phyloP scores from a whole-genome alignment of 1,140 invertebrate species.

The Aricia agestis region DNA sequence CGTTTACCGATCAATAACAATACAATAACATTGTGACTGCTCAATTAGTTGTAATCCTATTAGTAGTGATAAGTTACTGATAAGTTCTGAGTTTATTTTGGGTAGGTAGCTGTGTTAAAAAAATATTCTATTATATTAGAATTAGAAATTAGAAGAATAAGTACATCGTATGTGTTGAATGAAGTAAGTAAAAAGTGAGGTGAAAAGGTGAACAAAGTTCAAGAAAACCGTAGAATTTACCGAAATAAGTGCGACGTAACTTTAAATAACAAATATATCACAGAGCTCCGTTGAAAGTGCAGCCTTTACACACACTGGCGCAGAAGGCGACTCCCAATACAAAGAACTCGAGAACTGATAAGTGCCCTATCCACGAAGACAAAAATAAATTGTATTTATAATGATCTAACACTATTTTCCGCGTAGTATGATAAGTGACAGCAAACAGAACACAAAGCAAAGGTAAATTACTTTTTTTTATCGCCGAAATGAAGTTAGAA shows the following conservation, averaged over 20 bases:
- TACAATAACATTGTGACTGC: not conserved
- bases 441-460: conserved; percentile 39
- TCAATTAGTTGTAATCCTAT: not conserved
- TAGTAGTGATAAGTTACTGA: not conserved
- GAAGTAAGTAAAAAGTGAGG: not conserved
- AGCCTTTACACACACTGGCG: conserved; percentile 74
- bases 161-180: not conserved
- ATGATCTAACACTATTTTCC: conserved; percentile 45
- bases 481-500: conserved; percentile 48
- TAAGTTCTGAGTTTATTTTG: not conserved
- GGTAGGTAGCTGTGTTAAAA: not conserved
- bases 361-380: conserved; percentile 38
- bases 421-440: conserved; percentile 43
- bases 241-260: conserved; percentile 16
- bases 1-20: not conserved
- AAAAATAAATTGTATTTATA: conserved; percentile 49
- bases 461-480: conserved; percentile 40
- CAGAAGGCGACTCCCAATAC: conserved; percentile 69
- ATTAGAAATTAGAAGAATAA: no score
- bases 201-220: not conserved
- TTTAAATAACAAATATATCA: conserved; percentile 10
- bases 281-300: conserved; percentile 51
- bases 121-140: no score
- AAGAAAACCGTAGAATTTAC: conserved; percentile 11
- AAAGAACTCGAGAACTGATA: conserved; percentile 49